These are phyloP conservation scores for Neodiprion fabricii DNA, from an alignment of 1,140 invertebrate genomes.

Conservation along the genomic window DNA sequence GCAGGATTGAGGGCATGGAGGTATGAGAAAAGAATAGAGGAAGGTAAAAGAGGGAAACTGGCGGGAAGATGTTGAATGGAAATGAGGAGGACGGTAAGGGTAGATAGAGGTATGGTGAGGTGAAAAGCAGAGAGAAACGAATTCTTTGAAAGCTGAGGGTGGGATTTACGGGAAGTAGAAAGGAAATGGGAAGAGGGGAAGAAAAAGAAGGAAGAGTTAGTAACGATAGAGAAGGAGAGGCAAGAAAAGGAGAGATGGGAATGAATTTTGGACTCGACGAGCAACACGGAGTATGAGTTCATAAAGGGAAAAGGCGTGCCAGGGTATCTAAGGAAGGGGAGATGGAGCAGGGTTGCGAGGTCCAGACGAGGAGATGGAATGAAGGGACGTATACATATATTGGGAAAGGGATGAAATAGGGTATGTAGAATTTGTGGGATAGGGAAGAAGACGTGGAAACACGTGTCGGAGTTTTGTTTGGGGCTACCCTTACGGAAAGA, in stretches of 20 bases:
- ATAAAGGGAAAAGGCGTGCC: conserved; percentile 10
- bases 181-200: no score
- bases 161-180: no score
- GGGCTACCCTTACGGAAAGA: no score
- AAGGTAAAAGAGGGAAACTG: conserved; percentile 11
- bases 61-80: conserved; percentile 13
- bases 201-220: not conserved
- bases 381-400: no score
- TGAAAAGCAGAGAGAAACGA: no score
- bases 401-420: no score
- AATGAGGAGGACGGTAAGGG: conserved; percentile 5
- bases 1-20: conserved; percentile 18
- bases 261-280: conserved; percentile 1
- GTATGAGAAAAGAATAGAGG: conserved; percentile 16
- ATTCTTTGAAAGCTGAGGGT: no score
- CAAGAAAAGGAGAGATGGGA: conserved; percentile 4
- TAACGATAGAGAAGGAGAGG: not conserved
- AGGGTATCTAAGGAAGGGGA: conserved; percentile 15
- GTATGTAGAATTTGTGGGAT: no score
- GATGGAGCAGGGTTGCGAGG: conserved; percentile 15
- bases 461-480: no score
- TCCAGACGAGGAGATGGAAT: not conserved
- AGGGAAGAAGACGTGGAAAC: no score
- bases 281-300: conserved; percentile 18
- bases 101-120: no score